Evolutionary conservation across 2,797 vertebrate genomes (phyloP).

Genomic region (Hozukius guyotensis): DNA sequence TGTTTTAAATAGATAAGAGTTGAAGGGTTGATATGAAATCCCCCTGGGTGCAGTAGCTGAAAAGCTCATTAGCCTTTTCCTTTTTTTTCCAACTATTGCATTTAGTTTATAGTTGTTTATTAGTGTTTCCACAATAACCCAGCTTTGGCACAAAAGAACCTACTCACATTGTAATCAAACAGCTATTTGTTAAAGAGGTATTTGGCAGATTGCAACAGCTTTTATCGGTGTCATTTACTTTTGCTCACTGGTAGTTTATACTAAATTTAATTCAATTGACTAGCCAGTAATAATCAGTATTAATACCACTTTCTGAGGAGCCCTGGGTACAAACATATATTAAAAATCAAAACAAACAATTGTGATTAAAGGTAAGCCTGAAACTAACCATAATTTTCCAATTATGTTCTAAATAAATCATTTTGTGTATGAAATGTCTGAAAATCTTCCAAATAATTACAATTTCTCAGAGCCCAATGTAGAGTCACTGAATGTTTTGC

Average conservation of each 20-base stretch:
- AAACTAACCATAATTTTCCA: background rate
- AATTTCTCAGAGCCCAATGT: background rate
- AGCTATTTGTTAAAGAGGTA: background rate
- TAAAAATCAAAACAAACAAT: background rate
- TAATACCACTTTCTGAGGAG: background rate
- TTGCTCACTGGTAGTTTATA: background rate
- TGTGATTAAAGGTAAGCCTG: background rate
- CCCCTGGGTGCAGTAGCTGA: slow-evolving; percentile 16
- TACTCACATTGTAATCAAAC: background rate
- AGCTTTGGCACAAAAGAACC: background rate
- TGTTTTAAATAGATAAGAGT: slow-evolving; percentile 61
- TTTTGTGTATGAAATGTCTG: background rate
- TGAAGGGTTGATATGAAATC: slow-evolving; percentile 44
- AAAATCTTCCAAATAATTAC: background rate
- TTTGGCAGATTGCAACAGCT: background rate
- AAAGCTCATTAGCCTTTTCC: slow-evolving; percentile 38
- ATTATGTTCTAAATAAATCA: background rate
- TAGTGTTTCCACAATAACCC: background rate
- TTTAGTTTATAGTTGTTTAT: slow-evolving; percentile 30
- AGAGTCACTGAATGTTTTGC: background rate
- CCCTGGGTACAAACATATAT: background rate
- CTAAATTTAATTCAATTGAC: background rate
- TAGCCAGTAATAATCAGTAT: background rate
- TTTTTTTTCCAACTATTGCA: background rate
- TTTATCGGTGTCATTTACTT: background rate